phyloP scores from a whole-genome alignment of 1,140 invertebrate genomes.

The Portunus trituberculatus region DNA sequence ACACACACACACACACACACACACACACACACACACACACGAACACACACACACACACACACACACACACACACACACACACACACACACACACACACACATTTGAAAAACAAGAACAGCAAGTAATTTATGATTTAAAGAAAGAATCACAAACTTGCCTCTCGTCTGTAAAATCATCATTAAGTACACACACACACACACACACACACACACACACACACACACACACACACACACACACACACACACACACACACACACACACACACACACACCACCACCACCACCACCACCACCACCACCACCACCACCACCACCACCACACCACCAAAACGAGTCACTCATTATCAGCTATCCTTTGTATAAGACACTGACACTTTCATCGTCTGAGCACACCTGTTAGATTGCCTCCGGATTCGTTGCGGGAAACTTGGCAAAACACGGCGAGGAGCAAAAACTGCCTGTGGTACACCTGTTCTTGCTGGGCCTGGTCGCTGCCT shows the following conservation, averaged over 20 bases:
- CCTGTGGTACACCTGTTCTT: not conserved
- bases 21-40: constrained; percentile 29
- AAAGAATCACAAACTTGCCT: too few relatives aligned
- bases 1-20: constrained; percentile 47
- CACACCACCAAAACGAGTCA: not conserved
- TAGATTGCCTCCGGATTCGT: not conserved
- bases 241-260: constrained; percentile 30
- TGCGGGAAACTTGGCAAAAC: not conserved
- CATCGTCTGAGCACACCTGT: not conserved
- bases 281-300: constrained; percentile 7
- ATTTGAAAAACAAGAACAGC: not conserved
- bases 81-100: constrained; percentile 51
- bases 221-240: constrained; percentile 40
- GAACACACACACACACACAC: constrained; percentile 48
- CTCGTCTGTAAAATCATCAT: too few relatives aligned
- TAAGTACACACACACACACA: not conserved
- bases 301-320: not conserved
- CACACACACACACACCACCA: constrained; percentile 30
- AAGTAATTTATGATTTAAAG: not conserved
- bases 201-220: constrained; percentile 36
- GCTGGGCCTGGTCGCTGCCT: too few relatives aligned
- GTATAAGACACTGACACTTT: not conserved
- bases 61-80: constrained; percentile 53
- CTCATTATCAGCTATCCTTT: not conserved
- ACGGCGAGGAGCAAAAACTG: not conserved